Evolutionary conservation across 2,113 vertebrate genomes (phyloP), one percentile per base, ranked within the genome.

Genomic region (Trogon melanurus): DNA sequence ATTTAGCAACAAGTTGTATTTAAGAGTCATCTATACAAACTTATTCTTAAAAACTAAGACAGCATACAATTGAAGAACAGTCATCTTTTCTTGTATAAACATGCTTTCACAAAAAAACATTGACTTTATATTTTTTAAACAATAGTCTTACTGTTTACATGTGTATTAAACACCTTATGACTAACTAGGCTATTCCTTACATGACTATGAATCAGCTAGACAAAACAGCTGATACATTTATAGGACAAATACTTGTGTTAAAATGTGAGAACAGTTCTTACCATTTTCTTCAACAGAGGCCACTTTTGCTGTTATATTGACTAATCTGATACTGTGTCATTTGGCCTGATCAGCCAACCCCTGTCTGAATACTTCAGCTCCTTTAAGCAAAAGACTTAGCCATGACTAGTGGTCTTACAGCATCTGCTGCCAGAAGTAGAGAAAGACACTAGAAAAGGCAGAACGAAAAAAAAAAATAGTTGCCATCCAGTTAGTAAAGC

Each of bases 381-480:
- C 98, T 81, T 98, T 97, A 91, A 97, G 85, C 29, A 98, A 96
- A 98, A 91, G 98, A 91, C 84, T 98, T 98, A 22, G 97, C 97
- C 97, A 98, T 96, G 54, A 97, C n/a, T 85, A 98, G 65, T 10
- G 97, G 97, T 25, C 97, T 97, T 87, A 97, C 41, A 10, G 96
- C 94, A 91, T 98, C 98, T 58, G 97, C 97, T 26, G 87, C 95
- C 74, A 98, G 78, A 14, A 93, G 98, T 61, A 96, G 70, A 41
- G 97, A 84, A 64, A 97, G 75, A 51, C 94, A 97, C 97, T 98
- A 48, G 21, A 84, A 88, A 72, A 81, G 9, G 26, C 65, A 87
- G n/a, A 67, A 66, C 11, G 21, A 64, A 47, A 72, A 74, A 47
- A 23, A 72, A 22, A 48, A 51, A 13, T 25, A 72, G 8, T 45